phyloP scores from a whole-genome alignment of 2,113 vertebrate species.

The Barnardius zonarius region DNA sequence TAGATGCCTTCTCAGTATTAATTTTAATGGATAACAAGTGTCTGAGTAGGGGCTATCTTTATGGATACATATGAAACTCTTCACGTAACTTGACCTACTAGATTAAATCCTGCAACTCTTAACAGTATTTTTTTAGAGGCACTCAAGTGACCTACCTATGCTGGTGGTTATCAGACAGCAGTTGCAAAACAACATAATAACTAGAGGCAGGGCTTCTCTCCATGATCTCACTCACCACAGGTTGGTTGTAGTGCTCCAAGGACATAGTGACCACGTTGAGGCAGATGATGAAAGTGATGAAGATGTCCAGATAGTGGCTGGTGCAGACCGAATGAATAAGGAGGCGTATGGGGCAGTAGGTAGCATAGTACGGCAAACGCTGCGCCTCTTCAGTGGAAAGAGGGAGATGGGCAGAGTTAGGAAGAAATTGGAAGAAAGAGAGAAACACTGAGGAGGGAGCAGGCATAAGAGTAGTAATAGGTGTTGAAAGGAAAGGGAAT shows the following conservation, averaged over 20 bases:
- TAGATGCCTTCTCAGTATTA: neutral
- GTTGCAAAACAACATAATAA: neutral
- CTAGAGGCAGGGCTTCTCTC: neutral
- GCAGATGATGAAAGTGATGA: constrained; percentile 98
- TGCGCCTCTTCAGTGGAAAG: constrained; percentile 84
- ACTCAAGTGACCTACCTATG: neutral
- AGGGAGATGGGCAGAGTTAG: neutral
- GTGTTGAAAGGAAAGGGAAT: neutral
- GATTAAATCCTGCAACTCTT: neutral
- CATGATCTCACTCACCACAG: constrained; percentile 81
- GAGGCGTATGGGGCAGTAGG: constrained; percentile 87
- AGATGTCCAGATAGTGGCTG: constrained; percentile 98
- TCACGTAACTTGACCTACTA: neutral
- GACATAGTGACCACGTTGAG: constrained; percentile 99
- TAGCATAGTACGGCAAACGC: constrained; percentile 91
- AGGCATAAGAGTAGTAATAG: neutral
- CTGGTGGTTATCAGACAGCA: neutral
- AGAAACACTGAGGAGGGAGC: neutral
- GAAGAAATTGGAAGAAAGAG: neutral
- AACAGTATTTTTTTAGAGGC: neutral
- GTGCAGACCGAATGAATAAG: constrained; percentile 97
- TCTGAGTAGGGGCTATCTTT: neutral
- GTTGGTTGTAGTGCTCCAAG: constrained; percentile 96
- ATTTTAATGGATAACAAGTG: neutral
- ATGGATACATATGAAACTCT: neutral